Conservation (phyloP, 2,797 vertebrate species). For the Poecilia velifera region DNA sequence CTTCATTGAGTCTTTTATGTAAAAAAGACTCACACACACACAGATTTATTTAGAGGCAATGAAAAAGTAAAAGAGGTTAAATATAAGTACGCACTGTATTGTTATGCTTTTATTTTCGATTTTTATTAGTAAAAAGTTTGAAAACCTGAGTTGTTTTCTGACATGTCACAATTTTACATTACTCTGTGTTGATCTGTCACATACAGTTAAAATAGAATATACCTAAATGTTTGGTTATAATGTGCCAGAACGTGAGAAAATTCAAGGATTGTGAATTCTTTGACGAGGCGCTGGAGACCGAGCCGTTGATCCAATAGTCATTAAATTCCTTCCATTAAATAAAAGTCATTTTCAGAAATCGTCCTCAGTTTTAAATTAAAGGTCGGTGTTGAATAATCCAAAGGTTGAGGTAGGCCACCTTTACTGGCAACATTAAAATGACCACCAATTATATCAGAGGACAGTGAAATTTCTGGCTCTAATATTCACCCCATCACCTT, state of each 20-base stretch:
- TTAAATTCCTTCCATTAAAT: background rate
- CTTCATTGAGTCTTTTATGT: background rate
- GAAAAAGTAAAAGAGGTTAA: background rate
- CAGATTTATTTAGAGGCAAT: background rate
- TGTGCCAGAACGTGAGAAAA: background rate
- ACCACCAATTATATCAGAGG: conserved; percentile 60
- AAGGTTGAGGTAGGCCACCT: conserved; percentile 17
- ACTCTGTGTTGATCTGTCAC: background rate
- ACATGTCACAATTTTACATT: background rate
- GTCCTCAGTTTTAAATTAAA: background rate
- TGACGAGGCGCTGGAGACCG: background rate
- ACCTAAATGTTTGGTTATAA: background rate
- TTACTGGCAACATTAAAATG: conserved; percentile 22
- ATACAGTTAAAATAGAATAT: background rate
- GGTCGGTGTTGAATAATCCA: conserved; percentile 9
- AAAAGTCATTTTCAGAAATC: background rate
- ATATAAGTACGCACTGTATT: background rate
- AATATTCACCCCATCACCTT: conserved; percentile 65
- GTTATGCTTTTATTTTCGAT: background rate
- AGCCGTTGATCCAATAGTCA: conserved; percentile 6
- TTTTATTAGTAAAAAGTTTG: background rate
- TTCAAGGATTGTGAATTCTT: background rate
- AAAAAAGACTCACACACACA: background rate
- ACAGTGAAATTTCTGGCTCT: conserved; percentile 61
- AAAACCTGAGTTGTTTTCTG: background rate